These are phyloP conservation scores for Melanerpes aurifrons DNA, from an alignment of 2,113 vertebrate genomes.

Conservation along the genomic window DNA sequence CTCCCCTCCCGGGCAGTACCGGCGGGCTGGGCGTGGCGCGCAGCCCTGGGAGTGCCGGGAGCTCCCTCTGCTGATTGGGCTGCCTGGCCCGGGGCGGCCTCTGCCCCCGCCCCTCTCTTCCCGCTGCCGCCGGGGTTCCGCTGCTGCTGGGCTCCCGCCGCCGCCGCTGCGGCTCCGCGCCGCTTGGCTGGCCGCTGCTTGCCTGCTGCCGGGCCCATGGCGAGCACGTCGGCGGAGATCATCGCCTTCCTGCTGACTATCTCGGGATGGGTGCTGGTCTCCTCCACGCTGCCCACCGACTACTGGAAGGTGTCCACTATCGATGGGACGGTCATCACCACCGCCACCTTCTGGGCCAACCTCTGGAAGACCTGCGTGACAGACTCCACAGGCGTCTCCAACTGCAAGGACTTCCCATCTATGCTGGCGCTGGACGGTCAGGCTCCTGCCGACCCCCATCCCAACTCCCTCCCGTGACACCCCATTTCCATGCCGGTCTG, in stretches of 20 bases:
- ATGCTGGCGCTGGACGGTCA: conserved; percentile 95
- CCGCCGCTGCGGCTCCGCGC: background rate
- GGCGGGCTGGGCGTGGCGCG: background rate
- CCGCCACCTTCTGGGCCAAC: conserved; percentile 93
- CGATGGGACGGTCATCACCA: conserved; percentile 94
- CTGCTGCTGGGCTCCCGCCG: background rate
- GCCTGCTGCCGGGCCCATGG: conserved; percentile 68
- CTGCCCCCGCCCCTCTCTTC: background rate
- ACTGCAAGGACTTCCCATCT: conserved; percentile 95
- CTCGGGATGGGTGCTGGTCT: conserved; percentile 90
- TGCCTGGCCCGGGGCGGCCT: background rate
- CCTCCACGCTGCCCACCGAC: conserved; percentile 90
- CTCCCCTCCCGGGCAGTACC: background rate
- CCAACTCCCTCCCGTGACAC: background rate
- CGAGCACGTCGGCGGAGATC: conserved; percentile 86
- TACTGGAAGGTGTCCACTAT: conserved; percentile 95
- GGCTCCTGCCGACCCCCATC: conserved; percentile 12
- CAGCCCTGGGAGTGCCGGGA: background rate
- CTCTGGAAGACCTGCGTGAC: conserved; percentile 95
- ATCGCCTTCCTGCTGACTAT: conserved; percentile 83
- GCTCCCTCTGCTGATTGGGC: background rate
- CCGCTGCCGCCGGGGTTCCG: background rate
- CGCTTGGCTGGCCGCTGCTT: background rate
- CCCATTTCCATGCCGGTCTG: background rate
- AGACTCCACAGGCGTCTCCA: conserved; percentile 93